Evolutionary conservation across 2,888 invertebrate genomes (phyloP).

Genomic region (Tenodera sinensis): DNA sequence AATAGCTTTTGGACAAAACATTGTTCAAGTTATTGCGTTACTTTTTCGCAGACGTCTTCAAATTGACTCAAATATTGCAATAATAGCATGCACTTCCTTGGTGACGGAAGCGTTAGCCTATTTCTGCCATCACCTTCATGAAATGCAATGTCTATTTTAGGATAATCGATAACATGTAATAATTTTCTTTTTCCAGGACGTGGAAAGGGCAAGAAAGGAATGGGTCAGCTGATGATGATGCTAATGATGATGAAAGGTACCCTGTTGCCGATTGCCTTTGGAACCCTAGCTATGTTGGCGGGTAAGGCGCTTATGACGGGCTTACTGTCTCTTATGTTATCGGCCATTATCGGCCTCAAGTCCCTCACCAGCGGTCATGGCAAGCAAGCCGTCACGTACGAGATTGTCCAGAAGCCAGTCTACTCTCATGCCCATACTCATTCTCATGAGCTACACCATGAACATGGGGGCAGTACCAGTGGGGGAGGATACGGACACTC

Average conservation of each 20-base stretch:
- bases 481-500: conserved; percentile 51
- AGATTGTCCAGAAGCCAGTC: conserved; percentile 78
- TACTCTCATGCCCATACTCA: conserved; percentile 69
- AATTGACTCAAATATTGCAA: no score
- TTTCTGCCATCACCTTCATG: no score
- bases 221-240: conserved; percentile 48
- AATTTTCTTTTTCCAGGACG: conserved; percentile 1
- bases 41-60: no score
- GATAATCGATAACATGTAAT: no score
- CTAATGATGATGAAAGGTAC: conserved; percentile 65
- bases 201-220: conserved; percentile 40
- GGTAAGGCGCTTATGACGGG: conserved; percentile 83
- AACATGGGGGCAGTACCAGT: conserved; percentile 48
- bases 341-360: conserved; percentile 73
- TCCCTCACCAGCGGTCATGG: conserved; percentile 59
- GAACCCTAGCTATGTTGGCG: conserved; percentile 71
- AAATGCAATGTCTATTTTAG: no score
- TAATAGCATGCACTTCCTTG: no score
- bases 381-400: conserved; percentile 61
- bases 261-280: conserved; percentile 67
- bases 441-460: conserved; percentile 59
- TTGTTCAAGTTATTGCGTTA: no score
- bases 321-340: conserved; percentile 72
- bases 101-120: no score
- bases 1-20: no score